These are phyloP conservation scores for Ostrea edulis DNA, from an alignment of 1,140 invertebrate species.

Conservation along the genomic window DNA sequence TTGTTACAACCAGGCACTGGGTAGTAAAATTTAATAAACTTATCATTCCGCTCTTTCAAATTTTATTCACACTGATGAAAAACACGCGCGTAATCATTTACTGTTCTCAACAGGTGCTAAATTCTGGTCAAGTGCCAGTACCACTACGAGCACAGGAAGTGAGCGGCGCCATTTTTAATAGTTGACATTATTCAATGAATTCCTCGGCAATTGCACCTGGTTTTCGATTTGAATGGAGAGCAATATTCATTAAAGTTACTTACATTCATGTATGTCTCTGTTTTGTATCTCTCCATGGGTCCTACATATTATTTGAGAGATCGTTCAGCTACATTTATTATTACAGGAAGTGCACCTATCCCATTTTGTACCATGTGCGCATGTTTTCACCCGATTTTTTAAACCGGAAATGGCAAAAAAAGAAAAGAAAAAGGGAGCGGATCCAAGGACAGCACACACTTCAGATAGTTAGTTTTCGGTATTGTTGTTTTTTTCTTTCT, in stretches of 20 bases:
- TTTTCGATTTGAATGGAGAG: neutral
- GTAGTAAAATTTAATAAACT: neutral
- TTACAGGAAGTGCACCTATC: conserved; percentile 32
- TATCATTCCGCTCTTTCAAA: neutral
- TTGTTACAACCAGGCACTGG: neutral
- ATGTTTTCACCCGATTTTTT: conserved; percentile 5
- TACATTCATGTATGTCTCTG: conserved; percentile 9
- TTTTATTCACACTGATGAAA: neutral
- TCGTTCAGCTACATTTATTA: conserved; percentile 27
- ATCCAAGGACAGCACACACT: neutral
- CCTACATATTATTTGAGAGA: neutral
- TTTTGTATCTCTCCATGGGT: conserved; percentile 20
- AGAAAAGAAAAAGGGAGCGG: neutral
- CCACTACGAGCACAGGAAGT: conserved; percentile 27
- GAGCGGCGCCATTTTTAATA: conserved; percentile 35
- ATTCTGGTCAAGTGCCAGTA: conserved; percentile 32
- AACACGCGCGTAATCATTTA: conserved; percentile 13
- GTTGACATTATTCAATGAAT: conserved; percentile 26
- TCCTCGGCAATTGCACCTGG: neutral
- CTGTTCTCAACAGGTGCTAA: conserved; percentile 31
- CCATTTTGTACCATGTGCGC: conserved; percentile 36
- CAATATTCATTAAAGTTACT: neutral
- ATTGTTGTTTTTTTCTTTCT: too few relatives aligned
- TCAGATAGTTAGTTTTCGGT: too few relatives aligned
- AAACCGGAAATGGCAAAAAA: neutral